phyloP scores from a whole-genome alignment of 1,140 invertebrate species.

The Habropoda laboriosa region DNA sequence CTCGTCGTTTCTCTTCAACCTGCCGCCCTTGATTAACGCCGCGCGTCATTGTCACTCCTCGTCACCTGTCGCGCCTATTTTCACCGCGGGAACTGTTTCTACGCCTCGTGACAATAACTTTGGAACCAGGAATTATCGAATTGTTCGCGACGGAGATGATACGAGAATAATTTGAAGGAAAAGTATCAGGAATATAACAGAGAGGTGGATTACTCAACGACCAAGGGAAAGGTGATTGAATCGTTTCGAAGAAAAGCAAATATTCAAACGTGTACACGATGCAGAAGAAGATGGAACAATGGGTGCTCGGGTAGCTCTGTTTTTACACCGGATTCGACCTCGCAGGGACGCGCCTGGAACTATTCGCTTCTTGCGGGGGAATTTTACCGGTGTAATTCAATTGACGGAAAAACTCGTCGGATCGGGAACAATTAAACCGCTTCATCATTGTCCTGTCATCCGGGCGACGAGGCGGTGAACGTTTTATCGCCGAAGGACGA shows the following conservation, averaged over 20 bases:
- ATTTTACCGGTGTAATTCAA: conserved; percentile 44
- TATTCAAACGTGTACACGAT: background rate
- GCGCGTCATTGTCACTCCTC: conserved; percentile 28
- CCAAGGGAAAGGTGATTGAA: background rate
- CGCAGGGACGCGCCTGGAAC: background rate
- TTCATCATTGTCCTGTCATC: conserved; percentile 47
- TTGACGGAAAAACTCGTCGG: conserved; percentile 42
- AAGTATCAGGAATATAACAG: too few species aligned
- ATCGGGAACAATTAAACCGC: conserved; percentile 40
- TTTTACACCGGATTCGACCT: background rate
- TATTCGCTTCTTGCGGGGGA: conserved; percentile 21
- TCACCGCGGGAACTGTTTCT: background rate
- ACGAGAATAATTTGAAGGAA: too few species aligned
- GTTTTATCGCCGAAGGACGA: conserved; percentile 44
- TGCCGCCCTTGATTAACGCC: conserved; percentile 43
- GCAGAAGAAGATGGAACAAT: background rate
- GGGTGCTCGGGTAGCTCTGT: background rate
- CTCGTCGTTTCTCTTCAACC: conserved; percentile 19
- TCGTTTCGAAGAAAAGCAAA: background rate
- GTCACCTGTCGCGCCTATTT: conserved; percentile 1
- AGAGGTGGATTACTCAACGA: too few species aligned
- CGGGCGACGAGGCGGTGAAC: conserved; percentile 10
- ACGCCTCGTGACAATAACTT: background rate
- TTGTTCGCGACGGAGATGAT: background rate
- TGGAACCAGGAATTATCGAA: background rate